Conservation (phyloP, 2,797 vertebrate genomes). For the Pseudotriccus pelzelni region DNA sequence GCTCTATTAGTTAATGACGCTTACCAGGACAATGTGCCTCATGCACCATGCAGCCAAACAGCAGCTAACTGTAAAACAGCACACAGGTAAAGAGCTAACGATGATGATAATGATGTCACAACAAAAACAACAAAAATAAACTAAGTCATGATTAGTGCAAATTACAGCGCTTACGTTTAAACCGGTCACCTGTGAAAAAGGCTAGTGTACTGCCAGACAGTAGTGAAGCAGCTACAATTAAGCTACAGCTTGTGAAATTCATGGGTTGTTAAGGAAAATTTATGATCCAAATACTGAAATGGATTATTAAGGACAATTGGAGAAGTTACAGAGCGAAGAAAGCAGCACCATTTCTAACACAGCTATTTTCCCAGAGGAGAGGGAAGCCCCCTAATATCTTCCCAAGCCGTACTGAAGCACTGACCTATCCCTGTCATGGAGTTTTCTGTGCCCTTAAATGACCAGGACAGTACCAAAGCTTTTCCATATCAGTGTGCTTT, state of each 20-base stretch:
- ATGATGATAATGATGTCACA: constrained; percentile 51
- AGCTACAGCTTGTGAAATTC: neutral
- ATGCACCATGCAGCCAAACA: constrained; percentile 96
- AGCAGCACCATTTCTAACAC: neutral
- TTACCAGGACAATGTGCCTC: constrained; percentile 89
- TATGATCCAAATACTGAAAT: constrained; percentile 1
- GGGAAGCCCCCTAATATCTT: neutral
- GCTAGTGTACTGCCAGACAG: neutral
- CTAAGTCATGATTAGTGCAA: constrained; percentile 56
- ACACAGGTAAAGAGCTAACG: constrained; percentile 83
- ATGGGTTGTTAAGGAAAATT: neutral
- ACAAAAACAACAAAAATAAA: constrained; percentile 43
- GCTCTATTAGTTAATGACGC: constrained; percentile 77
- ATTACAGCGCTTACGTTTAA: constrained; percentile 14
- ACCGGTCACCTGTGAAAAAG: neutral
- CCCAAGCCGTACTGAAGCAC: neutral
- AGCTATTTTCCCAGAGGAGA: neutral
- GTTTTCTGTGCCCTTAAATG: neutral
- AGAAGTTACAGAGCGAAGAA: neutral
- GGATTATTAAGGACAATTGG: neutral
- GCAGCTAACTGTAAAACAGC: constrained; percentile 98
- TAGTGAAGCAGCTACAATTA: neutral
- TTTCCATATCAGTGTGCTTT: neutral
- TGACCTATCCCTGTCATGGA: neutral
- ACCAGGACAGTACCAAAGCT: neutral